Percentiles rank a stretch among this genome's conserved stretches.
phyloP scores from a whole-genome alignment of 1,140 invertebrate species.

The Pseudomyrmex cubaensis region DNA sequence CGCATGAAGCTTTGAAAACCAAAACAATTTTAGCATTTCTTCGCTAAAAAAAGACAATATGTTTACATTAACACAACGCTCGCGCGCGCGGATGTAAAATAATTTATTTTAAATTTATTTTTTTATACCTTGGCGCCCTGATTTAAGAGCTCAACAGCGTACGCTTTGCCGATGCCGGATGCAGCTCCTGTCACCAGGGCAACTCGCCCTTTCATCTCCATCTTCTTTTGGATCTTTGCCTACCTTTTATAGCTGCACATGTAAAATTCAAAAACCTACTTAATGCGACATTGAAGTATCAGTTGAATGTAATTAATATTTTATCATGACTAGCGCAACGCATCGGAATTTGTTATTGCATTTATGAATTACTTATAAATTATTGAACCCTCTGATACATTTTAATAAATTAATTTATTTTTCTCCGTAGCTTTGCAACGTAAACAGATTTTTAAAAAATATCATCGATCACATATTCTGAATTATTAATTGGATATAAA shows the following conservation, averaged over 20 bases:
- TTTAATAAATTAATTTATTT: too few relatives aligned
- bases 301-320: neutral
- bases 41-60: neutral
- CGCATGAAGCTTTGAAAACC: neutral
- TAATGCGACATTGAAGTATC: neutral
- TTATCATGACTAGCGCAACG: neutral
- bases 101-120: neutral
- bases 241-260: slow-evolving; percentile 42
- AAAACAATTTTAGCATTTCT: neutral
- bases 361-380: neutral
- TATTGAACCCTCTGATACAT: too few relatives aligned
- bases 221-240: slow-evolving; percentile 59
- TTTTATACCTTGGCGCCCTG: slow-evolving; percentile 88
- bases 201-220: slow-evolving; percentile 87
- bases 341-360: neutral
- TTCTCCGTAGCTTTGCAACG: too few relatives aligned
- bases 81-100: neutral
- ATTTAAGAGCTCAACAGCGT: slow-evolving; percentile 89
- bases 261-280: neutral
- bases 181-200: slow-evolving; percentile 91
- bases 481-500: too few relatives aligned
- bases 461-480: too few relatives aligned
- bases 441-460: too few relatives aligned
- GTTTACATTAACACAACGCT: neutral
- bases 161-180: slow-evolving; percentile 89